Conservation (phyloP, 2,888 invertebrate species). For the Eulithis testata region DNA sequence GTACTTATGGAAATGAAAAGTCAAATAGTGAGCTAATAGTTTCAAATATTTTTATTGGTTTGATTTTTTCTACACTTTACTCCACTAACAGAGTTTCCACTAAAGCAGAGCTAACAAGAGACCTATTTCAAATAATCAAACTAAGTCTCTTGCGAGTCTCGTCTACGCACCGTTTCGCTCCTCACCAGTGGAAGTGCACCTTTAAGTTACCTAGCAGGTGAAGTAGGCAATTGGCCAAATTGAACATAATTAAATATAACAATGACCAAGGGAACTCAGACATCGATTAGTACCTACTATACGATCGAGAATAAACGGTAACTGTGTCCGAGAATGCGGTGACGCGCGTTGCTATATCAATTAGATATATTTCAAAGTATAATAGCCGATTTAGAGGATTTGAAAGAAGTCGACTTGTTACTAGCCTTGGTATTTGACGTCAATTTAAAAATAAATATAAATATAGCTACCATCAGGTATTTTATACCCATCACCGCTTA, state of each 20-base stretch:
- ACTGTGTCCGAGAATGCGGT: constrained; percentile 28
- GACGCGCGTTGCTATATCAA: constrained; percentile 41
- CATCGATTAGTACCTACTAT: constrained; percentile 61
- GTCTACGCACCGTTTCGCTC: too few species aligned
- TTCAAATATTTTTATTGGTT: too few species aligned
- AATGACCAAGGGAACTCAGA: constrained; percentile 72
- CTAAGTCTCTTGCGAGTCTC: too few species aligned
- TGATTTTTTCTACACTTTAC: too few species aligned
- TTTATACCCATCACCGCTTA: too few species aligned
- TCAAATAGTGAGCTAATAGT: too few species aligned
- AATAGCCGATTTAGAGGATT: constrained; percentile 28
- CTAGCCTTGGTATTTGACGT: background rate
- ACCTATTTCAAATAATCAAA: too few species aligned
- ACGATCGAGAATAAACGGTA: constrained; percentile 55
- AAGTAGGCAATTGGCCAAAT: constrained; percentile 79
- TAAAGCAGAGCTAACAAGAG: too few species aligned
- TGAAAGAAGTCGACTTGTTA: background rate
- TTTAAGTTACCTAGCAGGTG: constrained; percentile 78
- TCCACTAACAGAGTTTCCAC: too few species aligned
- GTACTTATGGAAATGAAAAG: too few species aligned
- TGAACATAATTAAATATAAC: constrained; percentile 80
- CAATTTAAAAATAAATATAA: constrained; percentile 6
- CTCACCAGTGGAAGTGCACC: too few species aligned
- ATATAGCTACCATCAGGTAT: background rate
- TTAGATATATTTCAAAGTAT: constrained; percentile 22